phyloP scores from a whole-genome alignment of 2,888 invertebrate genomes.

The Encarsia formosa region DNA sequence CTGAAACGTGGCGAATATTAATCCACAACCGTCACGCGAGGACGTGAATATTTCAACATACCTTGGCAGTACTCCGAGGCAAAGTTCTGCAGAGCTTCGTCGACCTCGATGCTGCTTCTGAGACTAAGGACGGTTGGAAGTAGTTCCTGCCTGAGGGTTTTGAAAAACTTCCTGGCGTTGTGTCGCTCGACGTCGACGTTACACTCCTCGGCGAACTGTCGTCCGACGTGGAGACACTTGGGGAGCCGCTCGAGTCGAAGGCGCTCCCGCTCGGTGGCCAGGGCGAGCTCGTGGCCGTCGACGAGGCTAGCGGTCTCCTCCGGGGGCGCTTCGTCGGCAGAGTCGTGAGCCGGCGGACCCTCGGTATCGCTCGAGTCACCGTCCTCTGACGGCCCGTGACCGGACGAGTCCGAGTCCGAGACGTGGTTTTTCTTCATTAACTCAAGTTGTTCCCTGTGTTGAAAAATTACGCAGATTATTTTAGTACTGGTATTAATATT shows the following conservation, averaged over 20 bases:
- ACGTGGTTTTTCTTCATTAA: conserved; percentile 46
- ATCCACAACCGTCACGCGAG: neutral
- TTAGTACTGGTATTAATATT: too few relatives aligned
- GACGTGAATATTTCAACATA: conserved; percentile 58
- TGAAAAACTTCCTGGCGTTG: conserved; percentile 80
- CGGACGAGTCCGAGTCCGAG: conserved; percentile 47
- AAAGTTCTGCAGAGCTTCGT: conserved; percentile 87
- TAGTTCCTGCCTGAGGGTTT: conserved; percentile 68
- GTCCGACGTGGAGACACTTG: conserved; percentile 56
- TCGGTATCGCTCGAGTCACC: conserved; percentile 48
- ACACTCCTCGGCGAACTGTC: conserved; percentile 55
- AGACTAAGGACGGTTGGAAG: conserved; percentile 73
- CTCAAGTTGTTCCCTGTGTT: conserved; percentile 48
- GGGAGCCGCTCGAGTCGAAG: conserved; percentile 57
- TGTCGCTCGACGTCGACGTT: conserved; percentile 82
- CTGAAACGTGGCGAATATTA: conserved; percentile 29
- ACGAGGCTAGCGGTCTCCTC: neutral
- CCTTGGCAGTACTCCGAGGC: conserved; percentile 88
- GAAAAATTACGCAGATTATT: too few relatives aligned
- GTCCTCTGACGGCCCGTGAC: conserved; percentile 47
- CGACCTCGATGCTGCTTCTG: conserved; percentile 81
- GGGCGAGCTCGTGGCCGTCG: conserved; percentile 17
- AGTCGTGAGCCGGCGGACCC: conserved; percentile 45
- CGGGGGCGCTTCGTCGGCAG: conserved; percentile 42
- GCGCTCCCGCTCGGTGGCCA: conserved; percentile 49